phyloP scores from a whole-genome alignment of 2,113 vertebrate species.

The Pipra filicauda region DNA sequence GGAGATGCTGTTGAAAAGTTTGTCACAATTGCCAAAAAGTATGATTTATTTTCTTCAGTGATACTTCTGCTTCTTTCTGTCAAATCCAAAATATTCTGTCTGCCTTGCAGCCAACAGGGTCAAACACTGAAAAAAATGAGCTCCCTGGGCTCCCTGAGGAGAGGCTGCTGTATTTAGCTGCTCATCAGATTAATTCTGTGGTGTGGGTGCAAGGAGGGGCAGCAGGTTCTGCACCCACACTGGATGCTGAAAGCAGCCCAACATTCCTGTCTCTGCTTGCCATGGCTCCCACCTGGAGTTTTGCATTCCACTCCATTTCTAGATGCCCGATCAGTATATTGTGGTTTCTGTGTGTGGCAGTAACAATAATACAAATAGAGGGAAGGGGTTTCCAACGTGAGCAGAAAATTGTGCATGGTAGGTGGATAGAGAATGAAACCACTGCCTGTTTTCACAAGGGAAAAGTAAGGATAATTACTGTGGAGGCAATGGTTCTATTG shows the following conservation, averaged over 20 bases:
- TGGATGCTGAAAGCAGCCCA: neutral
- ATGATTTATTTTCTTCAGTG: neutral
- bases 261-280: neutral
- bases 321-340: neutral
- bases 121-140: neutral
- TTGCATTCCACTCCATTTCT: neutral
- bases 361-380: neutral
- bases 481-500: neutral
- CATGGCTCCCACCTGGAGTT: neutral
- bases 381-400: neutral
- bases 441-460: neutral
- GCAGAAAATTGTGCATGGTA: neutral
- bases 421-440: neutral
- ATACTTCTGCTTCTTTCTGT: neutral
- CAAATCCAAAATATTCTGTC: constrained; percentile 1
- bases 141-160: neutral
- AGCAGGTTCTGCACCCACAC: neutral
- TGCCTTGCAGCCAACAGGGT: neutral
- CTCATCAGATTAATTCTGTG: neutral
- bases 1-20: constrained; percentile 19
- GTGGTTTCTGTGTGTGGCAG: neutral
- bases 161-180: neutral
- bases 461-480: neutral
- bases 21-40: neutral
- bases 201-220: neutral